Conservation (phyloP, 2,797 vertebrate genomes). For the Anableps anableps region DNA sequence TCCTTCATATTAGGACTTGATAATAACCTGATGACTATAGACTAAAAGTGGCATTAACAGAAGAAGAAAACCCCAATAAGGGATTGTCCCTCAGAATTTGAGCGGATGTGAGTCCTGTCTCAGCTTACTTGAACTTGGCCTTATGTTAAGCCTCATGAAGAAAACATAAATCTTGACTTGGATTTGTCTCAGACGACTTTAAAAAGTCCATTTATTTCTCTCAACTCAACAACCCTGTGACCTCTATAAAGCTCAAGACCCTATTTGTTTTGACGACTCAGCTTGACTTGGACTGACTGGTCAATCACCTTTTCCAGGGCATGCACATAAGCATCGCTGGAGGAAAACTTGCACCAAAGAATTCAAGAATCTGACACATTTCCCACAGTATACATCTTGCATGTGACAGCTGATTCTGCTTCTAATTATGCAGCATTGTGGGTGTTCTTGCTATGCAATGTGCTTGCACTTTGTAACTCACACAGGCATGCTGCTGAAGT, state of each 20-base stretch:
- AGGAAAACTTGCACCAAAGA: background rate
- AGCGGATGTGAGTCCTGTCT: background rate
- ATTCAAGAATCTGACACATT: conserved; percentile 20
- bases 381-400: conserved; percentile 11
- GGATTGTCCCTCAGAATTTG: background rate
- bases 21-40: background rate
- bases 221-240: background rate
- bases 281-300: background rate
- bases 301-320: background rate
- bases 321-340: background rate
- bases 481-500: conserved; percentile 85
- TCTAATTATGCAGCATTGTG: conserved; percentile 47
- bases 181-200: conserved; percentile 2
- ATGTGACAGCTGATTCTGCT: conserved; percentile 37
- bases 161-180: conserved; percentile 1
- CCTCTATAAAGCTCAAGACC: background rate
- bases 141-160: background rate
- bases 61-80: background rate
- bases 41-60: background rate
- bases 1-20: background rate
- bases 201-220: background rate
- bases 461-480: conserved; percentile 66
- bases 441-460: conserved; percentile 38
- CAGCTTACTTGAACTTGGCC: background rate
- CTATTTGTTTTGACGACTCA: background rate